Conservation (phyloP, 37 sponge, comb jelly and placozoan genomes). For the Halichondria panicea region DNA sequence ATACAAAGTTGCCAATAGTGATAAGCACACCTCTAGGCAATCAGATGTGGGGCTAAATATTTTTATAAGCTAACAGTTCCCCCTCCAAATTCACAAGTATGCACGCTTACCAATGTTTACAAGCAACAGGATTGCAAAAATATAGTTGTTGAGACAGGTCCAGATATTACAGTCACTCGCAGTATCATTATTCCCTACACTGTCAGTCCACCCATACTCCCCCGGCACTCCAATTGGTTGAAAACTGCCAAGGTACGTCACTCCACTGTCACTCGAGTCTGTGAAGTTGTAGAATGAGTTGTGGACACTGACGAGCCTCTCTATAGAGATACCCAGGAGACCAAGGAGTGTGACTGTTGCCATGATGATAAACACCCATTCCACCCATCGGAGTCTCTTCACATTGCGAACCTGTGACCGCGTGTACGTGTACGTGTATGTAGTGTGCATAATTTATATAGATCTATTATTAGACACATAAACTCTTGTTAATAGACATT, state of each 20-base stretch:
- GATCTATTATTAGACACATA: too few species aligned
- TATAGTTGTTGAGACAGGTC: slow-evolving; percentile 54
- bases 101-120: slow-evolving; percentile 19
- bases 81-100: neutral
- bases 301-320: slow-evolving; percentile 11
- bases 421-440: neutral
- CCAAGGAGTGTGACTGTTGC: slow-evolving; percentile 24
- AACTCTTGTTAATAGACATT: too few species aligned
- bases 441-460: too few species aligned
- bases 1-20: too few species aligned
- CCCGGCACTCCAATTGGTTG: too few species aligned
- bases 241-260: too few species aligned
- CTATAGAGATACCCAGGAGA: slow-evolving; percentile 16
- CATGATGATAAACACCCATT: slow-evolving; percentile 33
- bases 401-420: slow-evolving; percentile 31
- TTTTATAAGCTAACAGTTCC: neutral
- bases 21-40: too few species aligned
- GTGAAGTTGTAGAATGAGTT: neutral
- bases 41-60: too few species aligned
- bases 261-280: neutral
- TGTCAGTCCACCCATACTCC: too few species aligned
- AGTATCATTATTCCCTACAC: neutral
- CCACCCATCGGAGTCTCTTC: slow-evolving; percentile 21
- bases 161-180: slow-evolving; percentile 38
- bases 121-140: slow-evolving; percentile 35